Conservation (phyloP, 2,888 invertebrate genomes). For the Orthonevra nobilis region DNA sequence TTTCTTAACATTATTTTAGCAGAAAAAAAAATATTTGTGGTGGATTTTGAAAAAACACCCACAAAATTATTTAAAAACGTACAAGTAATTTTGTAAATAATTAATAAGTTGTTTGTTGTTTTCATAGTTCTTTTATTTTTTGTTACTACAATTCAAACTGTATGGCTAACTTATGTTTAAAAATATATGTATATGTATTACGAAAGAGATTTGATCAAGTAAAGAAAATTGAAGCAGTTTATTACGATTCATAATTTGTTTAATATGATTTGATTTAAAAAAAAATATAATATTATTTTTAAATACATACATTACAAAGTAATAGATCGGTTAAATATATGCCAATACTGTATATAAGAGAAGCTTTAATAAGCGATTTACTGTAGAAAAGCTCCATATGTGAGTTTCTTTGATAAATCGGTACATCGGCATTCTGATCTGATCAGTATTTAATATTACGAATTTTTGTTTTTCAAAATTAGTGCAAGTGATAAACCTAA, state of each 20-base stretch:
- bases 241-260: slow-evolving; percentile 5
- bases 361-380: background rate
- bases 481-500: slow-evolving; percentile 1
- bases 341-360: background rate
- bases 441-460: too few species aligned
- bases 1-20: slow-evolving; percentile 31
- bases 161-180: slow-evolving; percentile 55
- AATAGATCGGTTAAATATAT: slow-evolving; percentile 3
- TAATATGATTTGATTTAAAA: slow-evolving; percentile 4
- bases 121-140: slow-evolving; percentile 41
- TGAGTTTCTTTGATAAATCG: background rate
- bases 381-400: slow-evolving; percentile 1
- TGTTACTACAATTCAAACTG: slow-evolving; percentile 37
- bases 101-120: slow-evolving; percentile 52
- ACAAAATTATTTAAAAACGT: slow-evolving; percentile 48
- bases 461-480: slow-evolving; percentile 16
- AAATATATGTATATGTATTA: background rate
- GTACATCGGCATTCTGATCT: too few species aligned
- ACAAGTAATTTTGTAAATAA: slow-evolving; percentile 42
- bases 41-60: slow-evolving; percentile 32
- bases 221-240: background rate
- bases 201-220: slow-evolving; percentile 12
- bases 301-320: slow-evolving; percentile 26
- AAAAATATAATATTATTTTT: slow-evolving; percentile 16
- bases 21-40: slow-evolving; percentile 38